Evolutionary conservation across 1,140 invertebrate genomes (phyloP).

Genomic region (Ridgeia piscesae): DNA sequence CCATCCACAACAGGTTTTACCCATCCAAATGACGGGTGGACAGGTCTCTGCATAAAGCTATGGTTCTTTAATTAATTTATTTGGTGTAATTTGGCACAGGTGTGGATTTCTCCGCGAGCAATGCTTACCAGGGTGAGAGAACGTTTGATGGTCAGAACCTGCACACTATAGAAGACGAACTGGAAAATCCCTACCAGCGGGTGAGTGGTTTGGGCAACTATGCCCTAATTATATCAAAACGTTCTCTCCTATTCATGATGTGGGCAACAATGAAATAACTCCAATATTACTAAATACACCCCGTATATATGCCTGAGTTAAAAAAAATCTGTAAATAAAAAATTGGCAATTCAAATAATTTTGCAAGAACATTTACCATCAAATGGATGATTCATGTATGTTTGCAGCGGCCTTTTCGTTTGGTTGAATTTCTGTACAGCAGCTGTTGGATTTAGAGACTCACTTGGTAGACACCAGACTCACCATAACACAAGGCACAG

Average conservation of each 20-base stretch:
- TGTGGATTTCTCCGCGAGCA: background rate
- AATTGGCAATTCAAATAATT: no score
- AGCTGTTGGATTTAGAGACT: no score
- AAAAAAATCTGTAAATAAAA: no score
- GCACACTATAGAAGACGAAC: conserved; percentile 36
- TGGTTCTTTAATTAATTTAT: background rate
- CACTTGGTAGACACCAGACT: no score
- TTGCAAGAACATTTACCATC: no score
- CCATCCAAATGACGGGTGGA: no score
- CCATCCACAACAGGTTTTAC: no score
- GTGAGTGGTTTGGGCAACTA: conserved; percentile 28
- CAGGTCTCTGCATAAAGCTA: background rate
- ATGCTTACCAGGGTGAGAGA: background rate
- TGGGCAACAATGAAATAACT: conserved; percentile 60
- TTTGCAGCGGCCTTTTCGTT: conserved; percentile 39
- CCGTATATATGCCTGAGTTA: conserved; percentile 41
- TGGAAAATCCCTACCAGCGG: conserved; percentile 46
- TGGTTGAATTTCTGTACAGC: no score
- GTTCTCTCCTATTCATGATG: conserved; percentile 53
- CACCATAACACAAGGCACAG: no score
- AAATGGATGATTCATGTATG: no score
- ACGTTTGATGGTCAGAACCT: conserved; percentile 25
- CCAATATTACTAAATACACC: conserved; percentile 44
- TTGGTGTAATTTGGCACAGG: background rate
- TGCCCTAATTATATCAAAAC: background rate